Evolutionary conservation across 2,113 vertebrate species (phyloP).

Genomic region (Pavo muticus): DNA sequence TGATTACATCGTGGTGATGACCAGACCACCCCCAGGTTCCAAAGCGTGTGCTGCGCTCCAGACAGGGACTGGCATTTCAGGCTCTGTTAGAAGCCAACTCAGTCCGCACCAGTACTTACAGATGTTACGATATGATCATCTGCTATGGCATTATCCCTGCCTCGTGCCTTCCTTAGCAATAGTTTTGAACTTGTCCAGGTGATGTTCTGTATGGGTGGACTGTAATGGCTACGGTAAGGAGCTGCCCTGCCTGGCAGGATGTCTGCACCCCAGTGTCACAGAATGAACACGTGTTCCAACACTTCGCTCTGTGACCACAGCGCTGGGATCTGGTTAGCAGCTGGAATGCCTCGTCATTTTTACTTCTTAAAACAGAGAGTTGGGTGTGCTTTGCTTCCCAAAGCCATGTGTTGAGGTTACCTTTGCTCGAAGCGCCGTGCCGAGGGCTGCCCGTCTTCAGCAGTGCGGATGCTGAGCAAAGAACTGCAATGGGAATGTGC

Average conservation of each 20-base stretch:
- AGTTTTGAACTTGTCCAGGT: neutral
- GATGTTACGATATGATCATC: neutral
- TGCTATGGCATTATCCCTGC: rapidly evolving
- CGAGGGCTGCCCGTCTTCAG: neutral
- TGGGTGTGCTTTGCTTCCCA: neutral
- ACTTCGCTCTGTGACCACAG: neutral
- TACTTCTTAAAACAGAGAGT: neutral
- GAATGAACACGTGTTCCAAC: neutral
- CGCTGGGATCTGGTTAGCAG: neutral
- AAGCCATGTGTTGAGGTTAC: neutral
- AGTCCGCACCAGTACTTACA: neutral
- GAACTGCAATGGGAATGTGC: neutral
- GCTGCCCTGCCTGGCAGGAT: neutral
- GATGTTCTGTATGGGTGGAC: neutral
- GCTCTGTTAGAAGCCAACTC: neutral
- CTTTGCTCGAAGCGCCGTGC: rapidly evolving
- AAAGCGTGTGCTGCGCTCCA: neutral
- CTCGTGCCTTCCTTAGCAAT: rapidly evolving
- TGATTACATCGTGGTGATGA: neutral
- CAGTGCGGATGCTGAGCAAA: neutral
- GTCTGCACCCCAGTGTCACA: rapidly evolving
- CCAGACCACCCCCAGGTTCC: neutral
- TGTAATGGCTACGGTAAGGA: neutral
- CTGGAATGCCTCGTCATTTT: neutral
- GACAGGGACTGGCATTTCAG: neutral